phyloP scores from a whole-genome alignment of 2,113 vertebrate genomes.

The Hippocampus mohnikei region DNA sequence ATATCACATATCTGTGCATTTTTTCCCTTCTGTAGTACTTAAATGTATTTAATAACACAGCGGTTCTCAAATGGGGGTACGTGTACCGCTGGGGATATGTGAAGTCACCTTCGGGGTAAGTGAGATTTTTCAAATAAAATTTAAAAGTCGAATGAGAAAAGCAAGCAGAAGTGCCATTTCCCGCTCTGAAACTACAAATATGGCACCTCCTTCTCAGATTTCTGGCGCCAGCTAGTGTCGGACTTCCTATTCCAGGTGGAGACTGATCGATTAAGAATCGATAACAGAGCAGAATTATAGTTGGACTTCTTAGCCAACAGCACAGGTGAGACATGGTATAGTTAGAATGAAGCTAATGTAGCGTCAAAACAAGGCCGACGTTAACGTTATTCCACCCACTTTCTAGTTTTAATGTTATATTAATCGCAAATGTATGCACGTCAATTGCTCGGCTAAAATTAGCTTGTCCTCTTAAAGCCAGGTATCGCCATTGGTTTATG shows the following conservation, averaged over 20 bases:
- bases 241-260: background rate
- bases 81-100: no score
- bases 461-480: background rate
- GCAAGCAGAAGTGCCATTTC: background rate
- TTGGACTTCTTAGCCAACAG: no score
- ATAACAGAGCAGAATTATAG: background rate
- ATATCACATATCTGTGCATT: constrained; percentile 17
- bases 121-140: no score
- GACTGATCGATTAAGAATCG: background rate
- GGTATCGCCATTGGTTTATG: background rate
- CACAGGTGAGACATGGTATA: constrained; percentile 18
- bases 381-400: background rate
- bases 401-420: background rate
- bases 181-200: background rate
- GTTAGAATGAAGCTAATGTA: background rate
- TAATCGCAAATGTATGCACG: background rate
- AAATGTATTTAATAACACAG: background rate
- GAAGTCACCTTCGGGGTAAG: no score
- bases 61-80: no score
- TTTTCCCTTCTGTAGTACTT: background rate
- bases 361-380: background rate
- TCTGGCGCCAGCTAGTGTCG: constrained; percentile 11
- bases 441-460: background rate
- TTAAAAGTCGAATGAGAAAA: background rate
- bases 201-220: background rate